Percentiles rank a stretch among this genome's conserved stretches.
Evolutionary conservation across 2,888 invertebrate genomes (phyloP).

Genomic region (Troilus luridus): DNA sequence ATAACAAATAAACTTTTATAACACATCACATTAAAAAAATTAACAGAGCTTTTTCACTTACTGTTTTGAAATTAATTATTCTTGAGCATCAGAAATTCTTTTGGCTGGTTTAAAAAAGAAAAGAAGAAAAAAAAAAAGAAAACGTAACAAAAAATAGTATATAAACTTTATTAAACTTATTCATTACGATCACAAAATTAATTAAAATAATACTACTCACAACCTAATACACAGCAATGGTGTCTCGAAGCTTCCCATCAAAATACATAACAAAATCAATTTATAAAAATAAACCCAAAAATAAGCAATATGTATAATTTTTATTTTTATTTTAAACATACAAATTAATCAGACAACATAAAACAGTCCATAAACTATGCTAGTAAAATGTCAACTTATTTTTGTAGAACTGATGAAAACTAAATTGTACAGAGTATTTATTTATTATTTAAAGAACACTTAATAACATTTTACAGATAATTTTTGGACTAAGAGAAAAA

Average conservation of each 20-base stretch:
- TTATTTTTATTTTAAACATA: neutral
- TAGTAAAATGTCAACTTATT: neutral
- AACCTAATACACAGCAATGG: slow-evolving; percentile 57
- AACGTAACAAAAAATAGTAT: slow-evolving; percentile 19
- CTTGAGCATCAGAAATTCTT: slow-evolving; percentile 54
- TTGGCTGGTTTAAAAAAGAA: slow-evolving; percentile 31
- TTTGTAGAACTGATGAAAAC: neutral
- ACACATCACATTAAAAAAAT: neutral
- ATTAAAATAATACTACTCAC: slow-evolving; percentile 56
- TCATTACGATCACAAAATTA: slow-evolving; percentile 38
- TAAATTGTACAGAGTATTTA: neutral
- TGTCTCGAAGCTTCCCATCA: slow-evolving; percentile 30
- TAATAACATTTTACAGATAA: no score
- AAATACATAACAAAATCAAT: neutral
- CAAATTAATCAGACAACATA: neutral
- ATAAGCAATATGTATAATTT: neutral
- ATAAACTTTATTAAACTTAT: neutral
- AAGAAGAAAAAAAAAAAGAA: neutral
- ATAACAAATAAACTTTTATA: no score
- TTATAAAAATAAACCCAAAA: neutral
- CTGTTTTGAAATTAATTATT: neutral
- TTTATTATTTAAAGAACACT: no score
- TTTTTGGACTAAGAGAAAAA: no score
- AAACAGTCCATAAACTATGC: slow-evolving; percentile 16
- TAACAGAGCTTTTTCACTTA: neutral